A percentile compares a stretch with the other conserved stretches of the same genome.
phyloP scores from a whole-genome alignment of 2,797 vertebrate genomes.

The Spinus olivaceus region DNA sequence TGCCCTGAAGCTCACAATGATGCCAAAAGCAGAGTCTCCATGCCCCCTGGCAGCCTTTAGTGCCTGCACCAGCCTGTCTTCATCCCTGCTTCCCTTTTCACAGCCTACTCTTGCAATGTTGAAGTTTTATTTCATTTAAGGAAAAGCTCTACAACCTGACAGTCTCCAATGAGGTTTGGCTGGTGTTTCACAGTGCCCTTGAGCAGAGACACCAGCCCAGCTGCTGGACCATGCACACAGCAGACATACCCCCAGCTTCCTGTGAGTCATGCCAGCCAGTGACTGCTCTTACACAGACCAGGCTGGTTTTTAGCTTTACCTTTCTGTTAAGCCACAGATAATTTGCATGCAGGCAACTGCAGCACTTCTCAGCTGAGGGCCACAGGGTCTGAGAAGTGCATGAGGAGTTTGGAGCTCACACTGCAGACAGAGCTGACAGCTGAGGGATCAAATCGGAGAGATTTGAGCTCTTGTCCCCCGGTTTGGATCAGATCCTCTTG shows the following conservation, averaged over 20 bases:
- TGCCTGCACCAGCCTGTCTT: background rate
- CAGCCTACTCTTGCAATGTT: background rate
- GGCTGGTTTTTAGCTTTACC: background rate
- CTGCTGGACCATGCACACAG: background rate
- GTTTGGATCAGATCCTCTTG: background rate
- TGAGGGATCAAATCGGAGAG: background rate
- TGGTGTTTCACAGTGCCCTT: background rate
- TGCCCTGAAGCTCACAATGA: background rate
- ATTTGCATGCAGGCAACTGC: background rate
- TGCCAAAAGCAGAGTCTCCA: background rate
- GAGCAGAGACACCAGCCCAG: background rate
- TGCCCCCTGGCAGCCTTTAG: background rate
- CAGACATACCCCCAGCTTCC: background rate
- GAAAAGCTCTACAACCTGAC: background rate
- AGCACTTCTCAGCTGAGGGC: background rate
- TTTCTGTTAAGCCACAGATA: background rate
- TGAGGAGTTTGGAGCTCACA: background rate
- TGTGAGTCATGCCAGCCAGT: background rate
- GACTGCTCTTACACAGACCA: background rate
- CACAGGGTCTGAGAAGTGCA: rapidly evolving
- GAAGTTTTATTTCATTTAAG: background rate
- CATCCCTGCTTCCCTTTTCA: background rate
- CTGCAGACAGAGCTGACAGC: background rate
- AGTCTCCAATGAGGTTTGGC: background rate
- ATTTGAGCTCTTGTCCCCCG: background rate